Base-by-base conservation (phyloP, 2,888 invertebrate genomes). In the Tillus elongatus region DNA sequence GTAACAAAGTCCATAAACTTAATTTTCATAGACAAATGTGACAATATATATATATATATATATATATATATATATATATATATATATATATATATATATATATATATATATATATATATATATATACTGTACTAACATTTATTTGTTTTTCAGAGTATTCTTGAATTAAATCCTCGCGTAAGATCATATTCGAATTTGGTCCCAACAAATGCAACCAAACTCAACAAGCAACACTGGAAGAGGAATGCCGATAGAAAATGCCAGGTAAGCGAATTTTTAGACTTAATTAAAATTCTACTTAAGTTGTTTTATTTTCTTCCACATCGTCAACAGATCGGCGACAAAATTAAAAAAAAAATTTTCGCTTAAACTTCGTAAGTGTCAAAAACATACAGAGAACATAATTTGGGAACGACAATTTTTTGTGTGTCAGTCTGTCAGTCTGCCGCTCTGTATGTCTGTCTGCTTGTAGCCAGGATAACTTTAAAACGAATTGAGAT, bases 161-260 rank as follows among this genome's bases (percentile, higher is more conserved):
- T 97, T 41, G 64, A 72, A 2, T 61, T 96, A 39, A 97, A 97
- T 69, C 95, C 97, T 0, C 79, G 76, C 32, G 79, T 86, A 0
- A 80, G 79, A 49, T 72, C 73, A 0, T 77, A 78, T 54, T 85
- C 90, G 3, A 83, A 75, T 48, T 66, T 89, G 31, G 76, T 88
- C n/a, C 88, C 96, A 6, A 88, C 93, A 13, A 71, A 72, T 6
- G 72, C 74, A 33, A 96, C 96, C 0, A 93, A 96, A 68, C 72
- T 72, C 47, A 83, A 80, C 50, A 97, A 95, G 60, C 77, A 81
- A 45, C 88, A 89, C 51, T 98, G 97, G 97, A 98, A 97, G 66
- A 74, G 97, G 42, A 98, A 97, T 61, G 64, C 73, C 0, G 82
- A 86, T 54, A 84, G 87, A 53, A 80, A 81, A 53, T 93, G 92